A percentile compares a stretch with the other conserved stretches of the same genome.
These are phyloP conservation scores for Camelus dromedarius DNA, from an alignment of 2,113 vertebrate species.

Conservation along the genomic window DNA sequence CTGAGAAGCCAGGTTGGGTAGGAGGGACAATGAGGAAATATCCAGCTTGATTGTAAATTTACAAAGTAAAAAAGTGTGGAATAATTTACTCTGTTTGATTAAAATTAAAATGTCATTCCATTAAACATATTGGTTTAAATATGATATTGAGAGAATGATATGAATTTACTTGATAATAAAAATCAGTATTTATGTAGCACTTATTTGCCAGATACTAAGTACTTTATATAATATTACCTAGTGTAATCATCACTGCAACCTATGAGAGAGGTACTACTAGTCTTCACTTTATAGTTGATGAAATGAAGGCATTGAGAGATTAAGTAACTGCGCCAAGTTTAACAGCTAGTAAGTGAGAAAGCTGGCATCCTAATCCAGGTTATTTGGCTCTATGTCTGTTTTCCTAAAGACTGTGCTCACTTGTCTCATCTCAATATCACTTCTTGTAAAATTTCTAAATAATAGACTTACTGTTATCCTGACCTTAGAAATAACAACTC, in stretches of 20 bases:
- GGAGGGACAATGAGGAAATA: background rate
- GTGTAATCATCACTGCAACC: background rate
- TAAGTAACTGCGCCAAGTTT: background rate
- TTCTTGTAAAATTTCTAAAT: constrained; percentile 20
- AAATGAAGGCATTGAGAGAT: background rate
- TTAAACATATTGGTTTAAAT: background rate
- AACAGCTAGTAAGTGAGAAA: background rate
- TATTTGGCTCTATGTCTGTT: background rate
- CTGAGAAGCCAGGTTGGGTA: background rate
- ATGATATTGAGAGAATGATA: constrained; percentile 6
- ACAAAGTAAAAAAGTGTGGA: background rate
- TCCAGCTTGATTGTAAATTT: background rate
- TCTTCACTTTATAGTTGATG: background rate
- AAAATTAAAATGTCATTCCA: background rate
- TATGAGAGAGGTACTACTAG: background rate
- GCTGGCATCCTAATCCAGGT: background rate
- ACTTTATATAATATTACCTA: background rate
- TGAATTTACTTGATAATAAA: background rate
- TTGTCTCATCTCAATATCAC: background rate
- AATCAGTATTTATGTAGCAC: background rate
- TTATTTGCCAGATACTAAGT: background rate
- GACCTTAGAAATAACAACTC: constrained; percentile 56
- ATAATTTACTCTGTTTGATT: background rate
- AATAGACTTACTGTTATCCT: background rate
- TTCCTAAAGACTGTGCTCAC: background rate